Evolutionary conservation across 92 coral and sea anemone genomes (phyloP).

Genomic region (Epizoanthus ramosus): DNA sequence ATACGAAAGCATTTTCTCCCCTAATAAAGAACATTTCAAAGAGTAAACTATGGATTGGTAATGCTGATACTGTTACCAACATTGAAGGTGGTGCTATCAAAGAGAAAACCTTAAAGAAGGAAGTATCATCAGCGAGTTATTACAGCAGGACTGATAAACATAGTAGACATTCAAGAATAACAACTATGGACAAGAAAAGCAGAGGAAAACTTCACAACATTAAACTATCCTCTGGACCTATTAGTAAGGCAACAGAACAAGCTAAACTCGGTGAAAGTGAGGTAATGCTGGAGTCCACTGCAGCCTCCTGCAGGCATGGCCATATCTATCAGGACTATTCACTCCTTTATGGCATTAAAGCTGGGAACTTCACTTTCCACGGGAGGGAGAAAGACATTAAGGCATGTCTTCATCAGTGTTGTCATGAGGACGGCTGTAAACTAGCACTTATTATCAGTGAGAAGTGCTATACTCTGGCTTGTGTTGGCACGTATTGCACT

Average conservation of each 20-base stretch:
- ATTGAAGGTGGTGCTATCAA: too few species aligned
- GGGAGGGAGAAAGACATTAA: slow-evolving; percentile 59
- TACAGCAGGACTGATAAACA: too few species aligned
- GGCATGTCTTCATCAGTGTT: slow-evolving; percentile 63
- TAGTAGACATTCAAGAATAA: too few species aligned
- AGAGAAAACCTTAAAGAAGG: neutral
- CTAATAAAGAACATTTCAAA: neutral
- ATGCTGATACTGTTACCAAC: neutral
- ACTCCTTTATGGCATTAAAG: slow-evolving; percentile 66
- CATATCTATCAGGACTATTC: slow-evolving; percentile 63
- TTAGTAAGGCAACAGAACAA: neutral
- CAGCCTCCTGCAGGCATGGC: slow-evolving; percentile 47
- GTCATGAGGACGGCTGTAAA: slow-evolving; percentile 58
- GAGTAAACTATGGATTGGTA: neutral
- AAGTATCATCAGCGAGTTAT: neutral
- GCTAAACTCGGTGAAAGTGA: neutral
- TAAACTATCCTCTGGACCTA: neutral
- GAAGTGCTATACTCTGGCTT: slow-evolving; percentile 69
- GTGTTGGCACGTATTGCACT: slow-evolving; percentile 66
- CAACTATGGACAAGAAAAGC: too few species aligned
- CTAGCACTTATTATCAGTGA: slow-evolving; percentile 62
- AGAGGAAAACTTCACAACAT: neutral
- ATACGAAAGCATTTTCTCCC: neutral
- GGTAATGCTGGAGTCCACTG: neutral
- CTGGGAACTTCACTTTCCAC: slow-evolving; percentile 67